Evolutionary conservation across 2,888 invertebrate genomes (phyloP), one percentile per base, ranked within the genome.

Genomic region (Chloromyia formosa): DNA sequence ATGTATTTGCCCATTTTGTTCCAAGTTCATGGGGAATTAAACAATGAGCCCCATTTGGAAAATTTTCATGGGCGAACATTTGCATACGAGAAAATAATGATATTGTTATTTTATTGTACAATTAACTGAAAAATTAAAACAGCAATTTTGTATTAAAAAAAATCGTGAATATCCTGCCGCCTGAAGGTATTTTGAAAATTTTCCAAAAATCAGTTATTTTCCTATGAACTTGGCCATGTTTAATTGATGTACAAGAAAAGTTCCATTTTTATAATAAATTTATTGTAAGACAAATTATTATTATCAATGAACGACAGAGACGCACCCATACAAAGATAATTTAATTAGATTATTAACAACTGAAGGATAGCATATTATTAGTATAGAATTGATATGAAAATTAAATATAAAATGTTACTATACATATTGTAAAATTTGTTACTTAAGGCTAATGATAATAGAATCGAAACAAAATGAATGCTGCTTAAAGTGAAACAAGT

Each of bases 21-120:
- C 22, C 56, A 56, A 71, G 71, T 71, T 35, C 71, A 71, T 58
- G 18, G 1, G n/a, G 56, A 71, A 58, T 71, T 71, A 58, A 10
- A 20, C 20, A 49, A 71, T 53, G 71, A 71, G 71, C 71, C 71
- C 71, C 71, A 20, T 58, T 71, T 58, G 58, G 45, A 58, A 71
- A 56, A 58, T 56, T 58, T 42, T 56, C 22, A 7, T 60, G 7
- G 27, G 7, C 27, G 27, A 7, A 35, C 7, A 35, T 56, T 20
- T 56, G 2, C 27, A 35, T 56, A n/a, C 18, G 22, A 16, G 9
- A 56, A 56, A 56, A 20, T 58, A 18, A 58, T 2, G 22, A 18
- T 16, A 35, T 35, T 10, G 16, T 3, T 58, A 23, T 60, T n/a
- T 49, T 49, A 49, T 49, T 49, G 12, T 5, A 49, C 16, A 49